phyloP scores from a whole-genome alignment of 2,113 vertebrate species.

The Oxygymnocypris stewartii region DNA sequence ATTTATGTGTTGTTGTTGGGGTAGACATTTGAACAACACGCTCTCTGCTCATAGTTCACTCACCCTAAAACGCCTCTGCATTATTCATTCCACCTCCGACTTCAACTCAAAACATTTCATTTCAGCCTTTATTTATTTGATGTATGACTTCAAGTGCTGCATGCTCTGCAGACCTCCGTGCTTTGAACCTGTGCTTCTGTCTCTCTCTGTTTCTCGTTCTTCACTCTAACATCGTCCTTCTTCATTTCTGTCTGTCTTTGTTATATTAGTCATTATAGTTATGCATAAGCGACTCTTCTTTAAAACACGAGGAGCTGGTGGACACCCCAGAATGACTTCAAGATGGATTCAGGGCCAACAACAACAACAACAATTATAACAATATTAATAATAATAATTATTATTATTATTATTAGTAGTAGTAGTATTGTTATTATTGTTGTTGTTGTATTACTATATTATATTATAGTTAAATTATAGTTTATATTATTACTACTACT shows the following conservation, averaged over 20 bases:
- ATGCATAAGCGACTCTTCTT: conserved; percentile 69
- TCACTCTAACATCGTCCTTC: conserved; percentile 53
- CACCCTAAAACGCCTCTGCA: conserved; percentile 34
- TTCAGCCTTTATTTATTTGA: conserved; percentile 63
- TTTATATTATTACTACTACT: too few species aligned
- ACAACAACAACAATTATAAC: background rate
- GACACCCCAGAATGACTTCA: background rate
- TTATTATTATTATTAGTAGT: too few species aligned
- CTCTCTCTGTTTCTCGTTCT: background rate
- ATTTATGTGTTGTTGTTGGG: conserved; percentile 24
- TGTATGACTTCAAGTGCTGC: conserved; percentile 56
- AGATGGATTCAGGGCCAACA: background rate
- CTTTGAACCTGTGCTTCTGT: conserved; percentile 63
- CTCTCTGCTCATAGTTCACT: conserved; percentile 28
- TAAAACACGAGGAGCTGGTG: conserved; percentile 62
- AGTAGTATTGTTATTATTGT: too few species aligned
- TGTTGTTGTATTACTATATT: too few species aligned
- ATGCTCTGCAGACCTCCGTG: conserved; percentile 59
- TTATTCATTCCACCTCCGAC: conserved; percentile 46
- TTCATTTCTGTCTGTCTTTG: conserved; percentile 47
- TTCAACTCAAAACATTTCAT: conserved; percentile 45
- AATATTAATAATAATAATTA: too few species aligned
- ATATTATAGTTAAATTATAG: too few species aligned
- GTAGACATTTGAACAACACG: background rate
- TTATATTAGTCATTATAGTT: conserved; percentile 68